Conservation (phyloP, 1,140 invertebrate genomes). For the Cydia pomonella region DNA sequence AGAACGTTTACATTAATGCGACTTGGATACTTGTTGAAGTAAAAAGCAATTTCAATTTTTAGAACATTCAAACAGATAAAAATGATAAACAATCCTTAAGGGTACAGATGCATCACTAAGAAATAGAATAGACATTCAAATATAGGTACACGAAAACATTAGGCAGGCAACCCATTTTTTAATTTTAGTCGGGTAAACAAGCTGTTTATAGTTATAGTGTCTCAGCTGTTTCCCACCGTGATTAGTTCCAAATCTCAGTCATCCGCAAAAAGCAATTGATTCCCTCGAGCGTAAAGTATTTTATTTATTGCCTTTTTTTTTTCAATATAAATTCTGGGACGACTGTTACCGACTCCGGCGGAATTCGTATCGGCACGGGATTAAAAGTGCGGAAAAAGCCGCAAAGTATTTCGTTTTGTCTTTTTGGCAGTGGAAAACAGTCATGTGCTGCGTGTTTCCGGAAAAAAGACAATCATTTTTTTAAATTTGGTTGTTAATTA, state of each 20-base stretch:
- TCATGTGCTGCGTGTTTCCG: background rate
- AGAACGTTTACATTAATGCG: no score
- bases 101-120: no score
- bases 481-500: no score
- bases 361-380: slow-evolving; percentile 3
- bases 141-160: no score
- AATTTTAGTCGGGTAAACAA: no score
- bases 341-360: slow-evolving; percentile 27
- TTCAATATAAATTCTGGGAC: slow-evolving; percentile 33
- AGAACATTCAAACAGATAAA: no score
- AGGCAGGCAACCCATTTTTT: no score
- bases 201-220: background rate
- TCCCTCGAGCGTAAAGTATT: slow-evolving; percentile 25
- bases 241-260: slow-evolving; percentile 32
- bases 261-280: slow-evolving; percentile 26
- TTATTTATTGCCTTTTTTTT: slow-evolving; percentile 31
- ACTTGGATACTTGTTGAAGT: no score
- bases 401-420: slow-evolving; percentile 24
- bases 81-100: no score
- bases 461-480: background rate
- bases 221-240: background rate
- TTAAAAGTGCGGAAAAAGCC: slow-evolving; percentile 29
- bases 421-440: slow-evolving; percentile 6
- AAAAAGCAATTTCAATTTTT: no score
- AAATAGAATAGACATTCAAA: no score